phyloP scores from a whole-genome alignment of 2,888 invertebrate species.

The Pegoplata infirma region DNA sequence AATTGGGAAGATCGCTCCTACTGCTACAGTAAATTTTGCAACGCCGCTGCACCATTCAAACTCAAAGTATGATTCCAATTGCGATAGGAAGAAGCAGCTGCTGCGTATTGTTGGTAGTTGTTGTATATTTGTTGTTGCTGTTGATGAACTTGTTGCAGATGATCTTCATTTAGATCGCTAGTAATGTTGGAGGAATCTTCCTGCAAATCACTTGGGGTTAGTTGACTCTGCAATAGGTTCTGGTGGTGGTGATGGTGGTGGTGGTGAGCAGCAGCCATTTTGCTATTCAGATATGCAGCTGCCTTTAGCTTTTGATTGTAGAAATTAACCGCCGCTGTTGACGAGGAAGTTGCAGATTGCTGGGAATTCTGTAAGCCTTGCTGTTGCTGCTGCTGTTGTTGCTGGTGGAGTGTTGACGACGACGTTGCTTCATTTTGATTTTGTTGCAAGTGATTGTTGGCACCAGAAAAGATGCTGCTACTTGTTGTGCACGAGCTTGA shows the following conservation, averaged over 20 bases:
- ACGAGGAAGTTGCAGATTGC: slow-evolving; percentile 63
- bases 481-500: slow-evolving; percentile 64
- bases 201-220: slow-evolving; percentile 66
- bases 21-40: slow-evolving; percentile 74
- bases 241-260: slow-evolving; percentile 67
- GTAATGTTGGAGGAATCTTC: slow-evolving; percentile 75
- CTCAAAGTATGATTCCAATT: slow-evolving; percentile 74
- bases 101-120: slow-evolving; percentile 74
- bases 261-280: slow-evolving; percentile 55
- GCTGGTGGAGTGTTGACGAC: slow-evolving; percentile 25
- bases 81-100: slow-evolving; percentile 72
- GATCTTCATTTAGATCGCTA: slow-evolving; percentile 74
- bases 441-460: slow-evolving; percentile 53
- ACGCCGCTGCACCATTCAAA: slow-evolving; percentile 73
- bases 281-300: slow-evolving; percentile 54
- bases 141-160: slow-evolving; percentile 68
- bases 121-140: slow-evolving; percentile 73
- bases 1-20: slow-evolving; percentile 69
- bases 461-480: slow-evolving; percentile 67
- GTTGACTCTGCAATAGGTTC: slow-evolving; percentile 69
- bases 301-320: slow-evolving; percentile 61
- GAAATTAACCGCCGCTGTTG: slow-evolving; percentile 53
- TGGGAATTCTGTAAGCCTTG: slow-evolving; percentile 65
- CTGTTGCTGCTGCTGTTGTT: slow-evolving; percentile 66
- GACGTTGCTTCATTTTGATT: slow-evolving; percentile 42